Base-by-base conservation (phyloP, 1,140 invertebrate species). In the Bactericera cockerelli region DNA sequence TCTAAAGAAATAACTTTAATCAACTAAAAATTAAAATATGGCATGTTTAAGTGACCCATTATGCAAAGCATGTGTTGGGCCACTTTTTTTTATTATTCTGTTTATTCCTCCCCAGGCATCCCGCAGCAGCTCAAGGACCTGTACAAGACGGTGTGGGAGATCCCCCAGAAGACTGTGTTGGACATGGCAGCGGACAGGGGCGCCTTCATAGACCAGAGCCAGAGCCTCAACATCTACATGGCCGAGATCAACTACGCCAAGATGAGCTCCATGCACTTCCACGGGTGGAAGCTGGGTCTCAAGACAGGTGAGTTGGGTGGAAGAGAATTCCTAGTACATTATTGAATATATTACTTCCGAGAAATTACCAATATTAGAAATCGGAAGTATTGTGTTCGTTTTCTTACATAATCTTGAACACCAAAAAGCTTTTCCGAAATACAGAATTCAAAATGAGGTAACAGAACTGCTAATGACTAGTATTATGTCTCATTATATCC, bases 61-160 rank as follows among this genome's bases (percentile, higher is more conserved):
- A n/a, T n/a, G n/a, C n/a, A n/a, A n/a, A n/a, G n/a, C n/a, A n/a
- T n/a, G n/a, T n/a, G n/a, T n/a, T n/a, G n/a, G n/a, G n/a, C n/a
- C n/a, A n/a, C n/a, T n/a, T n/a, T n/a, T n/a, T n/a, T n/a, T n/a
- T n/a, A n/a, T n/a, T n/a, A n/a, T n/a, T n/a, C n/a, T n/a, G n/a
- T n/a, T n/a, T n/a, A n/a, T n/a, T n/a, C n/a, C n/a, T n/a, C n/a
- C n/a, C n/a, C 83, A 19, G 74, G 74, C 38, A 95, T 99, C 68
- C 94, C 96, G 0, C 77, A 86, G 62, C 80, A 97, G 60, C 74
- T 99, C 13, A 92, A 95, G 70, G 79, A 80, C 8, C 76, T 99
- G 3, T 99, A 99, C 70, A 96, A 96, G 74, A 99, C 96, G 2
- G 93, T 98, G 0, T 99, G 96, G 97, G 97, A 99, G 75, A 92